Evolutionary conservation across 23 tunicate genomes (phyloP), one percentile per base, ranked within the genome.

Genomic region (Halocynthia roretzi): DNA sequence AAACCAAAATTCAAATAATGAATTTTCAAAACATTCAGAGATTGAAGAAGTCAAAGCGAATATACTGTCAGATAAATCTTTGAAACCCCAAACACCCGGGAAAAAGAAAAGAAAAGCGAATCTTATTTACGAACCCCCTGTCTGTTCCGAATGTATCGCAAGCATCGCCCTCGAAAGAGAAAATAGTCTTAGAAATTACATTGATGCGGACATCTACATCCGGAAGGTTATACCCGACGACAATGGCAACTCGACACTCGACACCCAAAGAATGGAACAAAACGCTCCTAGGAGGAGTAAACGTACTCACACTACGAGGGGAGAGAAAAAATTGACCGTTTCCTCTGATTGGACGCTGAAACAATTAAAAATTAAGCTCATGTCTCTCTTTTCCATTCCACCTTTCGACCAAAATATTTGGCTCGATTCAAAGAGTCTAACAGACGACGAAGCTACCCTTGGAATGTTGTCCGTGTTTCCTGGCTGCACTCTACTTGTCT

Each of bases 341-440:
- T 90, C 97, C 5, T 90, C 97, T 7, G 53, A 50, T 10, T 53
- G 87, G 73, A 90, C 97, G 7, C 80, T 90, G 56, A 85, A 85
- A 71, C 82, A 85, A n/a, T 62, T 90, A 40, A 90, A 90, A 72
- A 57, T 90, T 6, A 81, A 77, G 74, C 77, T 90, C 9, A 90
- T 90, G 97, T 19, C 21, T 54, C 58, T 79, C n/a, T 84, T 80
- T 70, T 81, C 90, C 19, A 76, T 90, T 12, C 90, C 97, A 5
- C 97, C 97, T 6, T 90, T 90, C 81, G 97, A 90, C 67, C 97
- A 90, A 58, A 90, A 90, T 65, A 71, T 90, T 15, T 90, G 86
- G 86, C 48, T 84, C 12, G 72, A 85, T 76, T 86, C 83, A 5
- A 71, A 56, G 21, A 8, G 21, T 40, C 76, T 84, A 7, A 19